Conservation (phyloP, 2,797 vertebrate genomes). For the Acestrorhynchus altus region DNA sequence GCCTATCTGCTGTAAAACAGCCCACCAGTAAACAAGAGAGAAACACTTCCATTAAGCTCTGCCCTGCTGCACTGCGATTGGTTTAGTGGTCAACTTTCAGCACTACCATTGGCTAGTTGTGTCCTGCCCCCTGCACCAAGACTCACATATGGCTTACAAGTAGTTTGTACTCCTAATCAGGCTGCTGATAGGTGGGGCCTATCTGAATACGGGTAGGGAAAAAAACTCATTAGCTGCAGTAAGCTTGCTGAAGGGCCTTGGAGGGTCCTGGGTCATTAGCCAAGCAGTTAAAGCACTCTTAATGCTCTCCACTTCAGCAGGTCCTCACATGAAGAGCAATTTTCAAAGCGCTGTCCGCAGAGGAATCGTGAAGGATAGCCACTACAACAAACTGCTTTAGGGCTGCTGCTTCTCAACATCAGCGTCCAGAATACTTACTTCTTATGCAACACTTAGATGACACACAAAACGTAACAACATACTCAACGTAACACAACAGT, state of each 20-base stretch:
- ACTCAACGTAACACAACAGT: too few species aligned
- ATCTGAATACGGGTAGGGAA: conserved; percentile 67
- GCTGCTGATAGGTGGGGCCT: conserved; percentile 33
- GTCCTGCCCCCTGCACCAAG: background rate
- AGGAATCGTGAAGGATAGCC: conserved; percentile 1
- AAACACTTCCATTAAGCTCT: conserved; percentile 1
- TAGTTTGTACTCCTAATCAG: background rate
- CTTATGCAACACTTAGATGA: background rate
- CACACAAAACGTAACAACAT: too few species aligned
- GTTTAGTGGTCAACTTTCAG: background rate
- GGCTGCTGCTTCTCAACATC: background rate
- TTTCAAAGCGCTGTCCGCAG: conserved; percentile 15
- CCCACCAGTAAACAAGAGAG: conserved; percentile 61
- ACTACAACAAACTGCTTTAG: background rate
- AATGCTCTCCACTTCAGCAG: conserved; percentile 66
- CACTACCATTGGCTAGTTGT: background rate
- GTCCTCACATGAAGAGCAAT: conserved; percentile 65
- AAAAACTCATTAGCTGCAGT: conserved; percentile 64
- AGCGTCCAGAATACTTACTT: background rate
- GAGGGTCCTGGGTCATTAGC: conserved; percentile 76
- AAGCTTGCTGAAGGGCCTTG: conserved; percentile 70
- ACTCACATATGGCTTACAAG: too few species aligned
- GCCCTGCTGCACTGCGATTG: background rate
- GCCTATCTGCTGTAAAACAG: conserved; percentile 77
- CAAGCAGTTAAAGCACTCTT: conserved; percentile 74